These are phyloP conservation scores for Thecocarcelia acutangulata DNA, from an alignment of 2,888 invertebrate genomes.

Conservation along the genomic window DNA sequence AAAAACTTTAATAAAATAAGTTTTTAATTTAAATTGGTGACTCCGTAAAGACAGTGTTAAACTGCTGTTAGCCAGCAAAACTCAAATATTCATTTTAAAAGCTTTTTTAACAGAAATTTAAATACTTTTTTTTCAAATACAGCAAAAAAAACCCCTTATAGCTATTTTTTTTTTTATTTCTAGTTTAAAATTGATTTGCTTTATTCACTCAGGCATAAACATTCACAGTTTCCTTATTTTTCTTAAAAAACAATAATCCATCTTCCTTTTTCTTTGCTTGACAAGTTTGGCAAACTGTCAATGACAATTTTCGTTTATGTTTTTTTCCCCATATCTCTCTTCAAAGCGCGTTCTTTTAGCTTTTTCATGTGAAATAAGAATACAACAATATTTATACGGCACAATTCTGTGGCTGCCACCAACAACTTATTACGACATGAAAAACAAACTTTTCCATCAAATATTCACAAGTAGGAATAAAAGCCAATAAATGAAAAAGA, in stretches of 20 bases:
- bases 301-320: constrained; percentile 39
- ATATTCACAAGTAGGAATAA: constrained; percentile 19
- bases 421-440: constrained; percentile 49
- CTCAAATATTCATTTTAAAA: too few relatives aligned
- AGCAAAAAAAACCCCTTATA: too few relatives aligned
- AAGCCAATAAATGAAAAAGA: constrained; percentile 36
- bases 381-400: constrained; percentile 28
- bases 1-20: too few relatives aligned
- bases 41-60: too few relatives aligned
- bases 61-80: too few relatives aligned
- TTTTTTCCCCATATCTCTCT: constrained; percentile 5
- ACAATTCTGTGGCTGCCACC: constrained; percentile 42
- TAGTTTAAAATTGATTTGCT: neutral
- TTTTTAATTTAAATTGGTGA: too few relatives aligned
- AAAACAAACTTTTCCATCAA: constrained; percentile 42
- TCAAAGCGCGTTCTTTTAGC: neutral
- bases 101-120: too few relatives aligned
- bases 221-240: constrained; percentile 7
- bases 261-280: constrained; percentile 25
- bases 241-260: constrained; percentile 1
- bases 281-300: constrained; percentile 57
- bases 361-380: neutral
- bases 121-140: too few relatives aligned
- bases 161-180: too few relatives aligned
- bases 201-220: constrained; percentile 6